Evolutionary conservation across 2,113 vertebrate species (phyloP), one percentile per base, ranked within the genome.

Genomic region (Colistium nudipinnis): DNA sequence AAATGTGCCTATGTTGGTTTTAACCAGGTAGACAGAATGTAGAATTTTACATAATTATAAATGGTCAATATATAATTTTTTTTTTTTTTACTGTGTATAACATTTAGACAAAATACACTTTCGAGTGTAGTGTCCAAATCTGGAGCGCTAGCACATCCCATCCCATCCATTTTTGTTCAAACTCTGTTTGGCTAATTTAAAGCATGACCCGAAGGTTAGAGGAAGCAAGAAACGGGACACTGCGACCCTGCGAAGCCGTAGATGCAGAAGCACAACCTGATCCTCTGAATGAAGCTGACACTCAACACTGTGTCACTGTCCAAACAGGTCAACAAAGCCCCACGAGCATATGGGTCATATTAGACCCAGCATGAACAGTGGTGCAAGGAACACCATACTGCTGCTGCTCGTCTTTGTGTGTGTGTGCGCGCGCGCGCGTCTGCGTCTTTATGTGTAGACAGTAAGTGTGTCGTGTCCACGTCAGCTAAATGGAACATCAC

Each of bases 271-370:
- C 35, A 80, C 52, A 79, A 80, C 83, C 67, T 59, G 82, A 84
- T 77, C 78, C 57, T 55, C 71, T 74, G 80, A 78, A 82, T 47
- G 80, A 74, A 64, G 56, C 70, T 36, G 74, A 88, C 57, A 86
- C 82, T 84, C 55, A 85, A 79, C 55, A 71, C 72, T 53, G 78
- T 62, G 54, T 70, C 69, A 72, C 61, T 55, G 77, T 80, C 79
- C 70, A 78, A 83, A 30, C 75, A 70, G 87, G 75, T 86, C 87
- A 86, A 76, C 84, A 76, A 76, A 76, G 79, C 59, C 1, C 20
- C 68, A 20, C 17, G 61, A 84, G 73, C 89, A 88, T 74, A 85
- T 76, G 77, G 86, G 75, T 86, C 84, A 83, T 61, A 80, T 84
- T 52, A 80, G 64, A 71, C 68, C 39, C 4, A 28, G 28, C 1